Percentiles rank a stretch among this genome's conserved stretches.
Evolutionary conservation across 2,113 vertebrate species (phyloP).

Genomic region (Ctenodactylus gundi): DNA sequence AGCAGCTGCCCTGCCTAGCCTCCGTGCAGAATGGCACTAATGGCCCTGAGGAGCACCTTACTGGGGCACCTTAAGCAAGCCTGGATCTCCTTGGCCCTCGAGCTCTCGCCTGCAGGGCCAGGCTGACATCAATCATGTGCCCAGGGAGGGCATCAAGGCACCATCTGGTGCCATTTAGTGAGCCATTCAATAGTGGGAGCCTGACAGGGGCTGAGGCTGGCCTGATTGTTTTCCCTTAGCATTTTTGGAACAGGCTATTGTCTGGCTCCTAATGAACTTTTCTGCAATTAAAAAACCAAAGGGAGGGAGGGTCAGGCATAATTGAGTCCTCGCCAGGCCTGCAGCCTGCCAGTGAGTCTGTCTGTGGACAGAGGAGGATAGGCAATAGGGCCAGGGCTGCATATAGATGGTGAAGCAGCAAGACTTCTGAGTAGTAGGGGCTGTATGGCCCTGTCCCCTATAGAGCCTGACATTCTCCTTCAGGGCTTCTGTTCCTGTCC

Average conservation of each 20-base stretch:
- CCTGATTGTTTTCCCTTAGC: conserved; percentile 57
- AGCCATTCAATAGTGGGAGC: conserved; percentile 85
- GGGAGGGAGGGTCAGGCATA: conserved; percentile 41
- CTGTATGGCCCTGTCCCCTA: background rate
- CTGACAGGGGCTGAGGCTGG: conserved; percentile 69
- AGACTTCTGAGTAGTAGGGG: background rate
- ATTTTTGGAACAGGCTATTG: conserved; percentile 53
- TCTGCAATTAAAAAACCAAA: conserved; percentile 69
- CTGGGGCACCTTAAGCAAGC: conserved; percentile 30
- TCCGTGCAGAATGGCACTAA: background rate
- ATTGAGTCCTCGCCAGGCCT: conserved; percentile 28
- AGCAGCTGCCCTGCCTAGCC: background rate
- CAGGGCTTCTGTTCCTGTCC: background rate
- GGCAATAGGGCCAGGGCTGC: background rate
- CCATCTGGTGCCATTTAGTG: conserved; percentile 87
- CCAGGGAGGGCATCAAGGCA: conserved; percentile 79
- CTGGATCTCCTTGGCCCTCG: conserved; percentile 66
- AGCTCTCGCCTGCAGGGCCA: conserved; percentile 10
- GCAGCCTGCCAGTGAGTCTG: background rate
- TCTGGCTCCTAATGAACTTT: conserved; percentile 75
- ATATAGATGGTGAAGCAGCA: background rate
- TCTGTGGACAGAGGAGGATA: background rate
- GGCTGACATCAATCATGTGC: conserved; percentile 87
- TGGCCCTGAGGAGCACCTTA: background rate
- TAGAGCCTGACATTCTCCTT: background rate